Evolutionary conservation across 2,113 vertebrate species (phyloP), one percentile per base, ranked within the genome.

Genomic region (Dicaeum eximium): DNA sequence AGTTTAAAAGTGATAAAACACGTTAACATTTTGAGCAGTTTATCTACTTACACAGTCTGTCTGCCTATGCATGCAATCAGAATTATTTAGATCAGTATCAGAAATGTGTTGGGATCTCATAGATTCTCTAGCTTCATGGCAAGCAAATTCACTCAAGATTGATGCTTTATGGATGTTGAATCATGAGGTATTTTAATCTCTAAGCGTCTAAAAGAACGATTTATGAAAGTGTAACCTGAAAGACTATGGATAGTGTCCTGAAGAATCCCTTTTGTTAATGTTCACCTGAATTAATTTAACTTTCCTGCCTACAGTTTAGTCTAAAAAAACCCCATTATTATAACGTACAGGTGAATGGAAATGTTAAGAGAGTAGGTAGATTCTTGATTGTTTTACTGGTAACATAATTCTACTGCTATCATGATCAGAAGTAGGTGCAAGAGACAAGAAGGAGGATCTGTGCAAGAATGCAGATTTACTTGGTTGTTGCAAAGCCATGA

Each of bases 21-120:
- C 38, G 35, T 58, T 95, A 92, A 80, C 20, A 7, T 92, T 92
- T 88, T 83, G 47, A 77, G 51, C 42, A 57, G 61, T 92, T 87
- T 94, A 28, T 87, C 77, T 93, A 5, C 69, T 92, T 95, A 64
- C 6, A 7, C 71, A 92, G 88, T 82, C 78, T 95, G 1, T 91
- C 72, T 96, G 91, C 77, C 67, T 72, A 8, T 88, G 37, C 84
- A 37, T 88, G 80, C 67, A 74, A 44, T 93, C 83, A 70, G n/a
- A 88, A 93, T 92, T 94, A 90, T 96, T 95, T 87, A 94, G 51
- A 93, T 95, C 40, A 53, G 69, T 54, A 74, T 91, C 65, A 88
- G 64, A 19, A 78, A 65, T 25, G 74, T 75, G 67, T 61, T 91
- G 24, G 45, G 53, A 82, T 92, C 62, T 72, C 82, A 44, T 15